These are phyloP conservation scores for Megaceryle maxima DNA, from an alignment of 2,113 vertebrate species.

Conservation along the genomic window DNA sequence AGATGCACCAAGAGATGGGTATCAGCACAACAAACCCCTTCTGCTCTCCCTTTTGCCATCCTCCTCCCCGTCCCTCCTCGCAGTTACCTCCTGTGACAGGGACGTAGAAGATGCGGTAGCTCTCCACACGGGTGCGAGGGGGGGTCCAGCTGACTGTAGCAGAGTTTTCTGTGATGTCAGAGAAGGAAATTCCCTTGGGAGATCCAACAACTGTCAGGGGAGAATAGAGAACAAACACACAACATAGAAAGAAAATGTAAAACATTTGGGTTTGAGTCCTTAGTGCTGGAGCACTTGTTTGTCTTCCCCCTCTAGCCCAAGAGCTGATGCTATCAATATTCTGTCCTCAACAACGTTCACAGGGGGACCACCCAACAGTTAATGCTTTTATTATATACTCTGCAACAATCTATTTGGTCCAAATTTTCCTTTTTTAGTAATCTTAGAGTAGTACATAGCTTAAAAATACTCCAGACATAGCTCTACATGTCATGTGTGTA, in stretches of 20 bases:
- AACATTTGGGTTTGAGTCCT: not conserved
- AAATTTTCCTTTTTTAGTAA: not conserved
- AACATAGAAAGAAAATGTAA: not conserved
- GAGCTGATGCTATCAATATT: not conserved
- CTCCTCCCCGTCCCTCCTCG: too few relatives aligned
- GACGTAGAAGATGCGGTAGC: conserved; percentile 84
- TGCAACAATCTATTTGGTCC: not conserved
- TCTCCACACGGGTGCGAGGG: conserved; percentile 82
- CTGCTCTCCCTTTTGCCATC: not conserved
- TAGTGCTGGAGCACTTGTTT: not conserved
- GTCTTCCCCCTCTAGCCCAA: not conserved
- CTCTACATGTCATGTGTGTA: not conserved
- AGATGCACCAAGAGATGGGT: not conserved
- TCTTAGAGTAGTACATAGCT: not conserved
- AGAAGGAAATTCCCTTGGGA: conserved; percentile 88
- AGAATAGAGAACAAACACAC: not conserved
- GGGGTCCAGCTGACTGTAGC: conserved; percentile 88
- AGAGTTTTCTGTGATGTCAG: conserved; percentile 90
- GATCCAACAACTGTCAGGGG: conserved; percentile 81
- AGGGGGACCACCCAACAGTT: not conserved
- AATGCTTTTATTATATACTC: not conserved
- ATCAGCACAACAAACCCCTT: not conserved
- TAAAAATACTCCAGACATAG: not conserved
- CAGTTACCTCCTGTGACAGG: conserved; percentile 83
- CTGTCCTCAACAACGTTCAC: not conserved